phyloP scores from a whole-genome alignment of 35 echinoderm and acorn worm genomes.

The Chiridota heheva region DNA sequence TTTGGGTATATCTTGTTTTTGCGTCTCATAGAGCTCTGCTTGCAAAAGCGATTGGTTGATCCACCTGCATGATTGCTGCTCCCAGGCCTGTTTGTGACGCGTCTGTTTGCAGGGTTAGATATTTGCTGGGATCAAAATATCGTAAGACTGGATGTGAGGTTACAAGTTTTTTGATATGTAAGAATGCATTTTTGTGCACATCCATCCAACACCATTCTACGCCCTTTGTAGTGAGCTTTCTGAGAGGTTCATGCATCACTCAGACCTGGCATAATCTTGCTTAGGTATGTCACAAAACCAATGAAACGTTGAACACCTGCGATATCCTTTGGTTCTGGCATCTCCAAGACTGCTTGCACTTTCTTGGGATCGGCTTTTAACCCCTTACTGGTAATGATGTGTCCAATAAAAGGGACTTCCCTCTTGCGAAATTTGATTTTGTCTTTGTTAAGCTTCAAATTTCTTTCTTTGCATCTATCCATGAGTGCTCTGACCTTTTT shows the following conservation, averaged over 20 bases:
- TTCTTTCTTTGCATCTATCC: slow-evolving; percentile 50
- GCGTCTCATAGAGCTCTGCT: slow-evolving; percentile 48
- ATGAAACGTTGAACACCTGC: slow-evolving; percentile 57
- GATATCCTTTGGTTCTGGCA: slow-evolving; percentile 46
- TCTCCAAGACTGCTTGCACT: slow-evolving; percentile 43
- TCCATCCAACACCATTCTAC: slow-evolving; percentile 50
- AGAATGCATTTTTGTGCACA: slow-evolving; percentile 41
- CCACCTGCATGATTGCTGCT: slow-evolving; percentile 32
- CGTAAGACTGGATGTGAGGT: slow-evolving; percentile 51
- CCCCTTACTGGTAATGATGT: slow-evolving; percentile 34
- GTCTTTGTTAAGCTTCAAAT: slow-evolving; percentile 64
- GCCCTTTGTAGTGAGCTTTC: slow-evolving; percentile 46
- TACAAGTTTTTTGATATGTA: slow-evolving; percentile 38
- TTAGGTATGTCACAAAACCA: slow-evolving; percentile 69
- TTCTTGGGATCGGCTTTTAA: slow-evolving; percentile 63
- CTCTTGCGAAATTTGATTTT: slow-evolving; percentile 47
- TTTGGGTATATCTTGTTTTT: slow-evolving; percentile 59
- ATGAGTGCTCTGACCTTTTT: slow-evolving; percentile 49
- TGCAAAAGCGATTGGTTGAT: slow-evolving; percentile 54
- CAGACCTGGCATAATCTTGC: slow-evolving; percentile 50
- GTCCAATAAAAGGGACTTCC: slow-evolving; percentile 51
- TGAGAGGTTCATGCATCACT: slow-evolving; percentile 44
- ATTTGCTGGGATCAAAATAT: slow-evolving; percentile 48
- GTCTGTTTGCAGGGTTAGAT: slow-evolving; percentile 39
- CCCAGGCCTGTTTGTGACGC: slow-evolving; percentile 48